Base-by-base conservation (phyloP, 2,797 vertebrate species). In the Labeo calbasu region DNA sequence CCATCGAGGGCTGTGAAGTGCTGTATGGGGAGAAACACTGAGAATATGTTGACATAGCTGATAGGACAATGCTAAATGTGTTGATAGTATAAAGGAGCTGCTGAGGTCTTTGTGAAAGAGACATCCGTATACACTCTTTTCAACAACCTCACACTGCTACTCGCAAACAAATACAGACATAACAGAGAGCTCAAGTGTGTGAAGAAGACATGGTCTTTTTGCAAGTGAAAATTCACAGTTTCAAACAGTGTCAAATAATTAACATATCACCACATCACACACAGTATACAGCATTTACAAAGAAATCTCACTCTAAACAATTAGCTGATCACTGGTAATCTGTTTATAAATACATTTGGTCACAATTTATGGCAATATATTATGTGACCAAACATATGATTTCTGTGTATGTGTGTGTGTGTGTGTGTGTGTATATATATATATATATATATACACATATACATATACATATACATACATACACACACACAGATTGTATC, bases 1-100 rank as follows among this genome's bases (percentile, higher is more conserved):
- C 50, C 68, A 55, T 51, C 11, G 48, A 81, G 48, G 77, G 77
- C 72, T 81, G 43, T 81, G 68, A 59, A 70, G 80, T 86, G 83
- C 69, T 72, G 81, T 73, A 66, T 72, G 50, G 72, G 51, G 66
- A 86, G 78, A 78, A 65, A 85, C 4, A 51, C 48, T 28, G 51
- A 57, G 69, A 82, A 85, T 40, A 83, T 86, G 84, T 86, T 84
- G 88, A 84, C 65, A 83, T 77, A 48, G 25, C 63, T 77, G 72
- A 77, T 77, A 77, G 82, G 40, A 48, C 65, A 43, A 17, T 6
- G 65, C 63, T 77, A 83, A 83, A 69, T 48, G 82, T 83, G 82
- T 69, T 43, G 63, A 77, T 70, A 68, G 78, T 61, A 77, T 77
- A 48, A 79, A 70, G 61, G 53, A 75, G 55, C 77, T 25, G 12